Evolutionary conservation across 2,888 invertebrate species (phyloP), one percentile per base, ranked within the genome.

Genomic region (Steinernema scapterisci): DNA sequence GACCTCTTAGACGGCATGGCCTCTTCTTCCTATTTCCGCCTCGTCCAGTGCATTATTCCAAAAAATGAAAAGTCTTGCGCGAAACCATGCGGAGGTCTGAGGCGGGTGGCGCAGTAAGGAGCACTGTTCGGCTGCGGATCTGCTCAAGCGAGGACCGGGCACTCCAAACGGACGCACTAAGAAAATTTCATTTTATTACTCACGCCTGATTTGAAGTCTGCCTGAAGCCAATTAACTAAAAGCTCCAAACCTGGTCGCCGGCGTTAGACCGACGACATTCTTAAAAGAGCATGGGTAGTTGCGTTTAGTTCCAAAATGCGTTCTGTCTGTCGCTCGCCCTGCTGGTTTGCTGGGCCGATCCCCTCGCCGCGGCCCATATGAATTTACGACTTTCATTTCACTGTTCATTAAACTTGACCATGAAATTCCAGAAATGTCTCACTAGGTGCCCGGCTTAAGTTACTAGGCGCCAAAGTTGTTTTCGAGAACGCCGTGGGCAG

Each of bases 181-280:
- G 16, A 63, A 31, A 31, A 63, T 63, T 31, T 63, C 16, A 63
- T 31, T 25, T 11, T 25, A 31, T 63, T 63, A 27, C 13, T 27
- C 16, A 63, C 63, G 63, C 63, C 31, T 63, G 31, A 63, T 38
- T 27, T 63, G 63, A 63, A 63, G 38, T 31, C 31, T 63, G 31
- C 63, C 63, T 27, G 27, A 13, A 6, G 21, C 31, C 31, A 63
- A 63, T 63, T 63, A 63, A 27, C 63, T 63, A 63, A 63, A 63
- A 63, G 63, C 63, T 63, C 7, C n/a, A 38, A 63, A 63, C 63
- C 63, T 63, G 63, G 63, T 31, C 31, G 63, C 16, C 27, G 63
- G 63, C 31, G 31, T 25, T 54, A 6, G 63, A 63, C 27, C 16
- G 27, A 25, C 27, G 25, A 63, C 63, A 63, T 63, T 63, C 38